These are phyloP conservation scores for Porites lobata DNA, from an alignment of 92 coral and sea anemone species.

Conservation along the genomic window DNA sequence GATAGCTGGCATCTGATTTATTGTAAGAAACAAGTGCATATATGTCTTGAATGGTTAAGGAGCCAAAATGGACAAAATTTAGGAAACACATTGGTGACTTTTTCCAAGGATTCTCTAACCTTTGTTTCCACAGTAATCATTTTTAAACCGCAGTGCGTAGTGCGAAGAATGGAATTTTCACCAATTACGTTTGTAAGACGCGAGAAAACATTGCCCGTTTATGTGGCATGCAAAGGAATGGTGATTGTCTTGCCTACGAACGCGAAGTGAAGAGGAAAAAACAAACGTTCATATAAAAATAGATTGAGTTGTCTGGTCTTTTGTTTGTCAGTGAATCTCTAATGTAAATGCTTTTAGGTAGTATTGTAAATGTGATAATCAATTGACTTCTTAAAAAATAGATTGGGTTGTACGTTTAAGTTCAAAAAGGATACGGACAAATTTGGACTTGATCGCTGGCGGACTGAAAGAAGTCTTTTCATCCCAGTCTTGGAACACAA, in stretches of 20 bases:
- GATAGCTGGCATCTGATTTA: constrained; percentile 87
- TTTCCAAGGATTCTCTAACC: neutral
- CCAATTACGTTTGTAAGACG: no score
- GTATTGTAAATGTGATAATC: no score
- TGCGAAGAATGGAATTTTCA: neutral
- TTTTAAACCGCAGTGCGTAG: neutral
- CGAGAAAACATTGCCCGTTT: no score
- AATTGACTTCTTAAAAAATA: no score
- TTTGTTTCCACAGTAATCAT: neutral
- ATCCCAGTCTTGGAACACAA: constrained; percentile 96
- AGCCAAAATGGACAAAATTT: neutral
- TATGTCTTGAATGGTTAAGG: constrained; percentile 84
- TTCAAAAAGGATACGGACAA: constrained; percentile 93
- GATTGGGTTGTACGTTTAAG: no score
- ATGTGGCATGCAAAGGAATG: no score
- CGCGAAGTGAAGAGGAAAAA: no score
- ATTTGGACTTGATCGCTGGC: constrained; percentile 92
- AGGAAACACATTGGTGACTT: neutral
- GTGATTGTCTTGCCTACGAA: no score
- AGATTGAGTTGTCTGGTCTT: no score
- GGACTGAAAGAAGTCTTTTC: constrained; percentile 90
- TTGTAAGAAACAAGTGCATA: constrained; percentile 92
- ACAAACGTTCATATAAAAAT: no score
- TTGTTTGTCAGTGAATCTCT: no score
- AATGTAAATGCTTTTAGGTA: no score